Evolutionary conservation across 2,888 invertebrate species (phyloP), one percentile per base, ranked within the genome.

Genomic region (Temnothorax unifasciatus): DNA sequence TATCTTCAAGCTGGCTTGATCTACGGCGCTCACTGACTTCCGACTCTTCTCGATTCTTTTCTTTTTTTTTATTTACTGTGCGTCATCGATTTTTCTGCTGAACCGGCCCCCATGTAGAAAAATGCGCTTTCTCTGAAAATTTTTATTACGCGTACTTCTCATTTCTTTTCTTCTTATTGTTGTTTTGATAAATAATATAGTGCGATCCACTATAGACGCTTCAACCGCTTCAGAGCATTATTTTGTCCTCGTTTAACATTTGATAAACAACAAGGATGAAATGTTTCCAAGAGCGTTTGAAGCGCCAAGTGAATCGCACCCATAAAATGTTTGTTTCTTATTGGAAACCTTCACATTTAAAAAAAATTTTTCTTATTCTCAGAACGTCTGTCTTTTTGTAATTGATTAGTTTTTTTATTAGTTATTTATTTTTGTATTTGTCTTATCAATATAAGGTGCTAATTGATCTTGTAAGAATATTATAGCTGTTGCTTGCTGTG

Each of bases 1-100:
- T 88, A 84, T 74, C 74, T 74, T 57, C 75, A 66, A 84, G 63
- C 54, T 57, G 79, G 41, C 73, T 87, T 87, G 87, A 87, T 85
- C 79, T 86, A 83, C 82, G 85, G 47, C 79, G 52, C 59, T 57
- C 69, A 41, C 77, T 75, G 88, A 75, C 79, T 77, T 82, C 74
- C 83, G 75, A 44, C 15, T 61, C 61, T 71, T 71, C 61, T 68
- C 18, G 9, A 63, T 41, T 34, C 38, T 44, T 52, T 21, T 47
- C 9, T 54, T 3, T 21, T 3, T 21, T 52, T 47, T 54, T 3
- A 15, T 63, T 47, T 54, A 61, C 15, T n/a, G n/a, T 11, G 11
- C 18, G 18, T 68, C 25, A 13, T 68, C 18, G 34, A 52, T 41
- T 41, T 18, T 68, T 38, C 3, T 54, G 5, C 11, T n/a, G 2